Evolutionary conservation across 1,140 invertebrate genomes (phyloP).

Genomic region (Drosophila mayri): DNA sequence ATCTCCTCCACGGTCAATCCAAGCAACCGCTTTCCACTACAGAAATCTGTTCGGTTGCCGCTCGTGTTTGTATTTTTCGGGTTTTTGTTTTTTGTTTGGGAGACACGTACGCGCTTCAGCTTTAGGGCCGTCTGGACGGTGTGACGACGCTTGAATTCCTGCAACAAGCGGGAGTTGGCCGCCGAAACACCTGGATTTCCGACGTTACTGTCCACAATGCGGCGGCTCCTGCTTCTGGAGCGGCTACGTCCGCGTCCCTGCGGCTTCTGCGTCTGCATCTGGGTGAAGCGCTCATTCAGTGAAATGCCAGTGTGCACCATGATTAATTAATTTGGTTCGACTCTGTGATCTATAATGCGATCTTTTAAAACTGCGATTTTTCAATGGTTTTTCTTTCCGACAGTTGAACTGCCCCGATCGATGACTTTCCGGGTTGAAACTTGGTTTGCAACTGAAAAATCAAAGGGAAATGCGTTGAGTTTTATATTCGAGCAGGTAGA

Average conservation of each 20-base stretch:
- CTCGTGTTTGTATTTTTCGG: conserved; percentile 32
- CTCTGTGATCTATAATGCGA: neutral
- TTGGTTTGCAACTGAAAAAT: conserved; percentile 65
- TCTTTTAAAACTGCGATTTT: conserved; percentile 11
- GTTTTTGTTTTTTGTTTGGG: conserved; percentile 50
- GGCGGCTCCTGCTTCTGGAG: conserved; percentile 63
- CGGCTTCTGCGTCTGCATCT: conserved; percentile 47
- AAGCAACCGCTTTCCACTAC: conserved; percentile 39
- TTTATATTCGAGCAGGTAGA: conserved; percentile 65
- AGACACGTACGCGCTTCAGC: conserved; percentile 82
- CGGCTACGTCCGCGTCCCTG: conserved; percentile 59
- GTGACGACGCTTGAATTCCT: conserved; percentile 79
- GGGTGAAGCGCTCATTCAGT: conserved; percentile 82
- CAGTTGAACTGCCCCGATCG: conserved; percentile 10
- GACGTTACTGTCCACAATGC: conserved; percentile 51
- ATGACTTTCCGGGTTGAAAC: conserved; percentile 36
- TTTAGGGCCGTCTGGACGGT: conserved; percentile 81
- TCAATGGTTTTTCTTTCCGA: neutral
- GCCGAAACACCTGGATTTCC: conserved; percentile 47
- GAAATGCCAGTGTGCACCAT: conserved; percentile 79
- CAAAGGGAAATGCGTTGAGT: conserved; percentile 41
- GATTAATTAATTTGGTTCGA: conserved; percentile 10
- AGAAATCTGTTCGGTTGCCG: conserved; percentile 24
- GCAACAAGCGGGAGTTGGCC: conserved; percentile 72
- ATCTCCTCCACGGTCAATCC: conserved; percentile 15